A percentile compares a stretch with the other conserved stretches of the same genome.
phyloP scores from a whole-genome alignment of 2,113 vertebrate genomes.

The Thalassoma bifasciatum region DNA sequence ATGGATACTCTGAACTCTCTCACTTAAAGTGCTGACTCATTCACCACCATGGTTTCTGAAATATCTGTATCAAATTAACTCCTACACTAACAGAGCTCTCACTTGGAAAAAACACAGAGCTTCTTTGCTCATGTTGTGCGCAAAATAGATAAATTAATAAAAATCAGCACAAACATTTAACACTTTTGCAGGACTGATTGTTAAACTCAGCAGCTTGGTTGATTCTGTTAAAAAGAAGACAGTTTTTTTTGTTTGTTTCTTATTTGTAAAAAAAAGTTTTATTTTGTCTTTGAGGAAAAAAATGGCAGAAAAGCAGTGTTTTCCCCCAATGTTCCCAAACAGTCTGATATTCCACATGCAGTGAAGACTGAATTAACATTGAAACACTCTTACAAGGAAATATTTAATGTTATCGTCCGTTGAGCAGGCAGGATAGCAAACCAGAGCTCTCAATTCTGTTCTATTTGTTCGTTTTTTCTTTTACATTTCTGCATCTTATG shows the following conservation, averaged over 20 bases:
- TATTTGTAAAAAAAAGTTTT: neutral
- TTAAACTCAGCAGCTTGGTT: neutral
- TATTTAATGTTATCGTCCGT: too few species aligned
- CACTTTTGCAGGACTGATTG: neutral
- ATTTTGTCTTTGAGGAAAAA: neutral
- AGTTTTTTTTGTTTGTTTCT: constrained; percentile 48
- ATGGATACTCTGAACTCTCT: constrained; percentile 3
- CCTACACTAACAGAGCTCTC: neutral
- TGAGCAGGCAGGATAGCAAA: too few species aligned
- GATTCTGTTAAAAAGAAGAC: constrained; percentile 6
- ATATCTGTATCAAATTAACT: constrained; percentile 1
- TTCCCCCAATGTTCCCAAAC: constrained; percentile 12
- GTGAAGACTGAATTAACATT: neutral
- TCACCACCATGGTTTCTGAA: constrained; percentile 23
- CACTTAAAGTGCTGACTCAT: constrained; percentile 12
- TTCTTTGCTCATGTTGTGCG: constrained; percentile 40
- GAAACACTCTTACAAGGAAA: neutral
- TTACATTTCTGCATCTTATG: too few species aligned
- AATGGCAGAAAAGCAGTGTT: constrained; percentile 46
- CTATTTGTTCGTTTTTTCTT: too few species aligned
- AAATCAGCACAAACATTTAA: constrained; percentile 30
- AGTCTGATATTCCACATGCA: neutral
- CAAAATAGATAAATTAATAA: constrained; percentile 54
- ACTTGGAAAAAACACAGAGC: neutral
- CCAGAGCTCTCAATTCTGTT: too few species aligned